phyloP scores from a whole-genome alignment of 2,888 invertebrate genomes.

The Agriopis leucophaearia region DNA sequence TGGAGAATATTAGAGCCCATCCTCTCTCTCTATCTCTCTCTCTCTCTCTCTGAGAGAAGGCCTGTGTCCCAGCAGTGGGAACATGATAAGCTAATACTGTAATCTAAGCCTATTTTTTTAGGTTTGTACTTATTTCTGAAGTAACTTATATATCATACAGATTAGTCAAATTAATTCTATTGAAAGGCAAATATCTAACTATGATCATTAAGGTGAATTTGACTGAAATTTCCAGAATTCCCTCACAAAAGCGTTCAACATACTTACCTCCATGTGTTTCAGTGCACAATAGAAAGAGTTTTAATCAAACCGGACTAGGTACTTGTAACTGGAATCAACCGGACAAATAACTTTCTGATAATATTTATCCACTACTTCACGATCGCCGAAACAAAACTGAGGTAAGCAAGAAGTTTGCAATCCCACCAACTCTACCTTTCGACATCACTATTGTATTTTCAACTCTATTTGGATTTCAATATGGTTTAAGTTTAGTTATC shows the following conservation, averaged over 20 bases:
- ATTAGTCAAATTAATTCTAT: too few relatives aligned
- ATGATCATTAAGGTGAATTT: too few relatives aligned
- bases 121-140: too few relatives aligned
- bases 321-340: constrained; percentile 67
- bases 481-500: constrained; percentile 33
- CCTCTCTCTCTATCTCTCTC: too few relatives aligned
- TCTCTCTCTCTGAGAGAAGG: too few relatives aligned
- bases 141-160: too few relatives aligned
- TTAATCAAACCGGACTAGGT: constrained; percentile 68
- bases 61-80: too few relatives aligned
- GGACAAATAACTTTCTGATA: constrained; percentile 69
- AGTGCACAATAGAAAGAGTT: constrained; percentile 50
- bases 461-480: constrained; percentile 36
- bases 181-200: too few relatives aligned
- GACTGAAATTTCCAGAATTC: background rate
- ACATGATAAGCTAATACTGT: too few relatives aligned
- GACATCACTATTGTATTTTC: constrained; percentile 44
- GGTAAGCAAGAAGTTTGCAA: constrained; percentile 65
- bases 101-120: too few relatives aligned
- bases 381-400: constrained; percentile 71
- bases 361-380: constrained; percentile 74
- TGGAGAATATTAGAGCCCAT: too few relatives aligned
- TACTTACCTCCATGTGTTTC: constrained; percentile 27
- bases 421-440: constrained; percentile 49
- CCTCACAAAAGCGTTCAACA: background rate